Percentiles rank a stretch among this genome's conserved stretches.
phyloP scores from a whole-genome alignment of 2,888 invertebrate species.

The Bursaphelenchus okinawaensis region DNA sequence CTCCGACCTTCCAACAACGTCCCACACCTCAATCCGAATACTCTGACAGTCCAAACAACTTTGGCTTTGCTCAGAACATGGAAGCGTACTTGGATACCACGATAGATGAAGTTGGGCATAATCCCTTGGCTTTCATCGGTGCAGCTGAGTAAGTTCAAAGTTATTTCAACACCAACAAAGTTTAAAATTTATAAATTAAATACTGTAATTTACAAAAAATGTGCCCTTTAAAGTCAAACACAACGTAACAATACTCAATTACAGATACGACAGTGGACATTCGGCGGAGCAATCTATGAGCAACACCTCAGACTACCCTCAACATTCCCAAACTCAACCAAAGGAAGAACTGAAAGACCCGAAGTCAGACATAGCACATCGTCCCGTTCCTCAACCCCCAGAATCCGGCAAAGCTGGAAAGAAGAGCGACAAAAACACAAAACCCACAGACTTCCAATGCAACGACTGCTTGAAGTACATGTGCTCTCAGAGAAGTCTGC shows the following conservation, averaged over 20 bases:
- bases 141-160: background rate
- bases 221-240: too few relatives aligned
- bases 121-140: constrained; percentile 8
- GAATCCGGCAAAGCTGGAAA: background rate
- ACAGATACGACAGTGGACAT: background rate
- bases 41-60: background rate
- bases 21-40: background rate
- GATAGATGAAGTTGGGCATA: constrained; percentile 9
- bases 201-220: too few relatives aligned
- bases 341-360: background rate
- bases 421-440: constrained; percentile 11
- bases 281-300: background rate
- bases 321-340: background rate
- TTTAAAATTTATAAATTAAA: background rate
- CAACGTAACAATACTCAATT: too few relatives aligned
- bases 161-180: background rate
- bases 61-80: background rate
- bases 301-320: background rate
- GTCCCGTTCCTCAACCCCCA: background rate
- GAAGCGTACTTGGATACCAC: background rate
- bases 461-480: constrained; percentile 10
- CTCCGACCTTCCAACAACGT: background rate
- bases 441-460: constrained; percentile 7
- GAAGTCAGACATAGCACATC: background rate
- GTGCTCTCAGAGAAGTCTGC: constrained; percentile 9